Percentiles rank a stretch among this genome's conserved stretches.
phyloP scores from a whole-genome alignment of 2,888 invertebrate species.

The Philhelius pedissequus region DNA sequence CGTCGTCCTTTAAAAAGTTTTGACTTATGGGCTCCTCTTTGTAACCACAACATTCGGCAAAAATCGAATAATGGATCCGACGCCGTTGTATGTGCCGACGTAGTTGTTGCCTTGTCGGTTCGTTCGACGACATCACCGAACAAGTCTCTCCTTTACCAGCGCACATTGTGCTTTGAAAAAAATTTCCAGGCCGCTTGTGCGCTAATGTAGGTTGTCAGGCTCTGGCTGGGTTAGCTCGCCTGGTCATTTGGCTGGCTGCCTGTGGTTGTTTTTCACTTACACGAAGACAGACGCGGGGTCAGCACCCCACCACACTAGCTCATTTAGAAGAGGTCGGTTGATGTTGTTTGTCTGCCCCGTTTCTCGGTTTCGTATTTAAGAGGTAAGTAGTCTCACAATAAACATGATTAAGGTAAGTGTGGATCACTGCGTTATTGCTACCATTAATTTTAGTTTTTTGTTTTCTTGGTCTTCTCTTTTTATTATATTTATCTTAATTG shows the following conservation, averaged over 20 bases:
- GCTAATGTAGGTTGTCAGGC: conserved; percentile 53
- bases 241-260: conserved; percentile 58
- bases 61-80: conserved; percentile 16
- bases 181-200: conserved; percentile 66
- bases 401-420: conserved; percentile 70
- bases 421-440: conserved; percentile 46
- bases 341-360: conserved; percentile 35
- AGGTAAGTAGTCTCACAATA: conserved; percentile 65
- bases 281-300: conserved; percentile 13
- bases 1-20: no score
- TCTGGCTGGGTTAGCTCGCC: conserved; percentile 40
- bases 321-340: conserved; percentile 25
- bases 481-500: neutral
- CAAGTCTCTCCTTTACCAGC: conserved; percentile 47
- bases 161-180: conserved; percentile 63
- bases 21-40: no score
- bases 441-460: conserved; percentile 6
- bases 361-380: conserved; percentile 48
- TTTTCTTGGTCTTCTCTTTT: neutral
- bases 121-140: conserved; percentile 23
- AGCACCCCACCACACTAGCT: conserved; percentile 16
- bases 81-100: neutral
- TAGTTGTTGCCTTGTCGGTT: neutral
- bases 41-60: no score
- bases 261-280: conserved; percentile 42